A percentile compares a stretch with the other conserved stretches of the same genome.
Conservation (phyloP, 2,113 vertebrate genomes). For the Ivindomyrus marchei region DNA sequence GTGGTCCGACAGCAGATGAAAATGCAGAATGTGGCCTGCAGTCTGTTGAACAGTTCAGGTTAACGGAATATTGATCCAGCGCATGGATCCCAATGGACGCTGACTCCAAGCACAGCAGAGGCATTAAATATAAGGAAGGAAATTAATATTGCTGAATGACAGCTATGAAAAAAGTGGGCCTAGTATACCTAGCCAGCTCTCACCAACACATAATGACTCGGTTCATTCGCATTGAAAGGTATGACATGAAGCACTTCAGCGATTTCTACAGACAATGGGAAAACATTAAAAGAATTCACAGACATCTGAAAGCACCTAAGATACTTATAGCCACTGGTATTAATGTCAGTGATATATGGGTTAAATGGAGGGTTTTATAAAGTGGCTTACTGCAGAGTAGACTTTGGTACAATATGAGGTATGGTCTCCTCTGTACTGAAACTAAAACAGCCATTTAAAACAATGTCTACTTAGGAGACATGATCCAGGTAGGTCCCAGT, state of each 20-base stretch:
- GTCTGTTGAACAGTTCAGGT: not conserved
- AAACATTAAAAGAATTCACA: not conserved
- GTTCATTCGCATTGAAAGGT: not conserved
- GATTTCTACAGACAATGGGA: not conserved
- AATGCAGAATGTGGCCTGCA: not conserved
- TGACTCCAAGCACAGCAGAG: not conserved
- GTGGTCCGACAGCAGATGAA: not conserved
- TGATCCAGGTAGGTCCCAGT: not conserved
- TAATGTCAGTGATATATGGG: not conserved
- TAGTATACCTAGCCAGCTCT: not conserved
- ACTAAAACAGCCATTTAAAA: not conserved
- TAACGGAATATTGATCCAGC: not conserved
- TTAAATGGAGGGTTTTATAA: not conserved
- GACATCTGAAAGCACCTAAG: not conserved
- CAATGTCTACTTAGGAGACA: not conserved
- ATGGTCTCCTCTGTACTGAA: not conserved
- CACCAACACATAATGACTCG: not conserved
- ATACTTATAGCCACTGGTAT: not conserved
- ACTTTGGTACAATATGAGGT: not conserved
- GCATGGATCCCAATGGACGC: not conserved
- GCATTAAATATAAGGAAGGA: not conserved
- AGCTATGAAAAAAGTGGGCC: not conserved
- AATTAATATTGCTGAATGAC: not conserved
- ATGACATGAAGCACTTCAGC: not conserved
- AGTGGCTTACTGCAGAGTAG: not conserved